phyloP scores from a whole-genome alignment of 2,888 invertebrate species.

The Drosophila atroscutellata region DNA sequence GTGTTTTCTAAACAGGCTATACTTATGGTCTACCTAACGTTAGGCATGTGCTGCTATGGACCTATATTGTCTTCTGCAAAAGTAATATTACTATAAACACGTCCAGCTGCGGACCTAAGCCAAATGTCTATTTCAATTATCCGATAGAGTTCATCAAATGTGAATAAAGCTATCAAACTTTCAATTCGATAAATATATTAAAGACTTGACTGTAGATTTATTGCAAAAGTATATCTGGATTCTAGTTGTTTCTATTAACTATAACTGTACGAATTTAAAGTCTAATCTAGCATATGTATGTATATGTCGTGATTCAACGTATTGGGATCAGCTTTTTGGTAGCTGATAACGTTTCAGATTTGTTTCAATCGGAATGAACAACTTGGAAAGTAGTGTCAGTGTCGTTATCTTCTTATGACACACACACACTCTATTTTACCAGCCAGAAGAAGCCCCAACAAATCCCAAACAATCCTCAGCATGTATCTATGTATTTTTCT shows the following conservation, averaged over 20 bases:
- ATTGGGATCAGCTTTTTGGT: slow-evolving; percentile 1
- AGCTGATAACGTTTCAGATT: slow-evolving; percentile 15
- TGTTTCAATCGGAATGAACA: background rate
- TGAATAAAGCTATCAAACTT: background rate
- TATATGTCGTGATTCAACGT: background rate
- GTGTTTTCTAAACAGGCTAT: background rate
- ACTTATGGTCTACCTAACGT: background rate
- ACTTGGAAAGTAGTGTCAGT: slow-evolving; percentile 1
- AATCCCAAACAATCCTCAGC: slow-evolving; percentile 17
- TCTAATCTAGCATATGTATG: background rate
- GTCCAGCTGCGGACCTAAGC: too few relatives aligned
- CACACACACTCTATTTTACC: slow-evolving; percentile 2
- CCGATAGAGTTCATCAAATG: rapidly evolving
- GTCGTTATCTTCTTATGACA: slow-evolving; percentile 9
- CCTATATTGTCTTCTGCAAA: too few relatives aligned
- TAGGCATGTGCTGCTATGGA: background rate
- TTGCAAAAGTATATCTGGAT: background rate
- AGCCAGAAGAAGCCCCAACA: slow-evolving; percentile 29
- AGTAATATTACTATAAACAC: too few relatives aligned
- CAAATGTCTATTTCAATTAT: background rate
- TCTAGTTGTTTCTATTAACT: background rate
- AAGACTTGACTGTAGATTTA: background rate
- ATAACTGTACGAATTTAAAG: background rate
- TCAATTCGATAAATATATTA: background rate
- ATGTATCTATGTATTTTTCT: background rate